These are phyloP conservation scores for Cherax quadricarinatus DNA, from an alignment of 1,140 invertebrate genomes.

Conservation along the genomic window DNA sequence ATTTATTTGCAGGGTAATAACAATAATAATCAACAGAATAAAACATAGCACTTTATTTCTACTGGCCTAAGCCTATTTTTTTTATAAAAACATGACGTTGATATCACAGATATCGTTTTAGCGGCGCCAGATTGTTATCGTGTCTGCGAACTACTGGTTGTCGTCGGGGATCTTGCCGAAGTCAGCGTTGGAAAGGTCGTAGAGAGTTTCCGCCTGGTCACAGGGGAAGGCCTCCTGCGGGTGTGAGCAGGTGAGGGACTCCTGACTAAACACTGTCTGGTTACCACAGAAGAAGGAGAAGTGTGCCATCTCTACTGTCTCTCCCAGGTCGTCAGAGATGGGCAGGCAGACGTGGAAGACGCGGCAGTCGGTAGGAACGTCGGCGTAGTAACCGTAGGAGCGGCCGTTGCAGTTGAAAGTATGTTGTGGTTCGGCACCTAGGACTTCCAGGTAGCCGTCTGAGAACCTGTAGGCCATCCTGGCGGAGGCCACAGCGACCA, in stretches of 20 bases:
- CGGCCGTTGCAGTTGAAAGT: conserved; percentile 28
- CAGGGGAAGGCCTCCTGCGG: conserved; percentile 36
- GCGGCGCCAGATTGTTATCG: background rate
- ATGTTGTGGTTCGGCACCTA: conserved; percentile 31
- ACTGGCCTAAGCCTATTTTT: background rate
- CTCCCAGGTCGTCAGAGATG: conserved; percentile 21
- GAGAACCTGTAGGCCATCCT: conserved; percentile 48
- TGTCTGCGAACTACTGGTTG: background rate
- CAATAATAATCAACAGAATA: too few relatives aligned
- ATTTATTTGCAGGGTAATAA: too few relatives aligned
- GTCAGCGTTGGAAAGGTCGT: conserved; percentile 41
- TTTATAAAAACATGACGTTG: background rate
- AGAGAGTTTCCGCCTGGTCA: conserved; percentile 20
- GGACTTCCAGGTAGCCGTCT: conserved; percentile 43
- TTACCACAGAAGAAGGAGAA: conserved; percentile 59
- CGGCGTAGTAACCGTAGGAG: conserved; percentile 52
- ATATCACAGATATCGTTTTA: background rate
- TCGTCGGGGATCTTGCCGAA: conserved; percentile 38
- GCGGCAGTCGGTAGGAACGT: conserved; percentile 28
- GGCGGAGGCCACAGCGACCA: conserved; percentile 25
- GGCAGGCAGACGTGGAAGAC: conserved; percentile 53
- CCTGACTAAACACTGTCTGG: conserved; percentile 64
- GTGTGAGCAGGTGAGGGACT: conserved; percentile 49
- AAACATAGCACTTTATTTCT: background rate
- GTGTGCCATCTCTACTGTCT: conserved; percentile 29